Conservation (phyloP, 2,797 vertebrate genomes). For the Gadopsis bispinosus region DNA sequence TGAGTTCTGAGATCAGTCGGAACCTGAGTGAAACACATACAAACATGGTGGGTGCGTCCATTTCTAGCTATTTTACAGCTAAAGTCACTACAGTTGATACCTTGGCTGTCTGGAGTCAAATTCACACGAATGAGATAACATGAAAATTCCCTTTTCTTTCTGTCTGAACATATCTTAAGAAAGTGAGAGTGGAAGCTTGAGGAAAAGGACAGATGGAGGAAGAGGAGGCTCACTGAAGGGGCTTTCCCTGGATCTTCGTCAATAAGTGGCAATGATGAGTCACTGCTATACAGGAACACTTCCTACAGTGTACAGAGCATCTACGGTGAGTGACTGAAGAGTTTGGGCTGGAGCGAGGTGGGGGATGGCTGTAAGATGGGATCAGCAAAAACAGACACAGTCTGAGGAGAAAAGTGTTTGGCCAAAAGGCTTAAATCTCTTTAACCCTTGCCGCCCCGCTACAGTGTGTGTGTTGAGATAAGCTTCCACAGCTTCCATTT, state of each 20-base stretch:
- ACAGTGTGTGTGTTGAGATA: slow-evolving; percentile 6
- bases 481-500: slow-evolving; percentile 42
- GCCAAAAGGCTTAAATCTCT: slow-evolving; percentile 32
- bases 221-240: slow-evolving; percentile 10
- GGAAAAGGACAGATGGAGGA: slow-evolving; percentile 1
- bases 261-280: slow-evolving; percentile 32
- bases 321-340: slow-evolving; percentile 10
- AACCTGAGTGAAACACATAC: not conserved
- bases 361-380: not conserved
- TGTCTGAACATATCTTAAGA: slow-evolving; percentile 23
- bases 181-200: not conserved
- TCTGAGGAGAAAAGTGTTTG: slow-evolving; percentile 24
- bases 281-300: not conserved
- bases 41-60: not conserved
- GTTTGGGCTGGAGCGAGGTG: not conserved
- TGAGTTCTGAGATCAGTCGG: slow-evolving; percentile 1
- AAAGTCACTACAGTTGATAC: not conserved
- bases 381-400: slow-evolving; percentile 36
- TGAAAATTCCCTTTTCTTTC: not conserved
- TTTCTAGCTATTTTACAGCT: slow-evolving; percentile 11
- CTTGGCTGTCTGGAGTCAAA: not conserved
- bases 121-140: not conserved
- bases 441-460: not conserved
- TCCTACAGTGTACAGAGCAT: slow-evolving; percentile 8
- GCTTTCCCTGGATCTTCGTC: slow-evolving; percentile 31